Conservation (phyloP, 1,140 invertebrate genomes). For the Chrysomallon squamiferum region DNA sequence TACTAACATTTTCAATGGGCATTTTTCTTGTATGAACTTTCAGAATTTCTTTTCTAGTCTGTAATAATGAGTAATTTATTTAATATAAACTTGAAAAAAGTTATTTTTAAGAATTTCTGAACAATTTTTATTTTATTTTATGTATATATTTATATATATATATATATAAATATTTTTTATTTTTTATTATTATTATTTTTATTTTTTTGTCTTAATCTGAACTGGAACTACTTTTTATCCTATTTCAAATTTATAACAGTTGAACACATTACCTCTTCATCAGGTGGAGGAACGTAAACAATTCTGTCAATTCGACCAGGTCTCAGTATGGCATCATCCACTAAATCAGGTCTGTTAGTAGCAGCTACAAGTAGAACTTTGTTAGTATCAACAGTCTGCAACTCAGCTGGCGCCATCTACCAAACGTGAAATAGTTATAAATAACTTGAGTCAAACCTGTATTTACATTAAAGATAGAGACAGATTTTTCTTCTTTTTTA, state of each 20-base stretch:
- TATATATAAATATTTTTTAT: conserved; percentile 31
- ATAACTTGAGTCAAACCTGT: too few species aligned
- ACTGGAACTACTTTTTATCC: not conserved
- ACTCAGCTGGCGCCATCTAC: too few species aligned
- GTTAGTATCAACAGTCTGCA: conserved; percentile 12
- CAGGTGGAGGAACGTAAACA: conserved; percentile 96
- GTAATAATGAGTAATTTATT: conserved; percentile 11
- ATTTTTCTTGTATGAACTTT: conserved; percentile 39
- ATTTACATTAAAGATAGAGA: too few species aligned
- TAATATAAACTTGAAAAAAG: not conserved
- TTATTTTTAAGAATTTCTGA: not conserved
- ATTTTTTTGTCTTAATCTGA: not conserved
- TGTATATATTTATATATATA: conserved; percentile 2
- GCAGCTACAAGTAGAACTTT: conserved; percentile 92
- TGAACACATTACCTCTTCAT: conserved; percentile 67
- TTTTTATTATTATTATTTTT: not conserved
- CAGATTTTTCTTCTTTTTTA: too few species aligned
- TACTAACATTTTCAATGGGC: conserved; percentile 32
- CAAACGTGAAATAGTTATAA: too few species aligned
- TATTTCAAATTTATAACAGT: too few species aligned
- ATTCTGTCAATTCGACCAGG: conserved; percentile 98
- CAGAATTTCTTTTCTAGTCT: conserved; percentile 63
- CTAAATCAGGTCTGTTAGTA: conserved; percentile 92
- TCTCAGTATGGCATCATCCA: conserved; percentile 93
- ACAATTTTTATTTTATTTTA: not conserved